A percentile compares a stretch with the other conserved stretches of the same genome.
Conservation (phyloP, 2,113 vertebrate species). For the Dendrocopos noguchii region DNA sequence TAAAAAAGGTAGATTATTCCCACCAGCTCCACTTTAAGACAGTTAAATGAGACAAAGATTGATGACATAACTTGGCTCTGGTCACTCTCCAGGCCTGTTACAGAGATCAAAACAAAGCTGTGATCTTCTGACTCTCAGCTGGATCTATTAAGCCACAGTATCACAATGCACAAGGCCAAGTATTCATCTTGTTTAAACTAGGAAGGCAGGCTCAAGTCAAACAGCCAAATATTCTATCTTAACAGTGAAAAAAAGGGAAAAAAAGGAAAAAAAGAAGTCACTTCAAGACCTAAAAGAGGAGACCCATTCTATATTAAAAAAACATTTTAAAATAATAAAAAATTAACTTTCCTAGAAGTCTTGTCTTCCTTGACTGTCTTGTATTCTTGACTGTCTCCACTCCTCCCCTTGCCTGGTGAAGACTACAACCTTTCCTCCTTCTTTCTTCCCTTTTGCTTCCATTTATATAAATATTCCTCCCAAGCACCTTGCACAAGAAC, state of each 20-base stretch:
- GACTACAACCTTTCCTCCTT: not conserved
- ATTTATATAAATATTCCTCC: not conserved
- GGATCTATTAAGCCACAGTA: not conserved
- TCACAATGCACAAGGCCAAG: not conserved
- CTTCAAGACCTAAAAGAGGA: not conserved
- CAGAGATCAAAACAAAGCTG: not conserved
- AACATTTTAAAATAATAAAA: not conserved
- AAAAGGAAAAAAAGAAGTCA: not conserved
- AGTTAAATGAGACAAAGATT: not conserved
- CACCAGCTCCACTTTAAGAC: not conserved
- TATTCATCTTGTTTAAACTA: not conserved
- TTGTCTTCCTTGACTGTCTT: not conserved
- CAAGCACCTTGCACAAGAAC: not conserved
- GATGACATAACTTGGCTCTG: not conserved
- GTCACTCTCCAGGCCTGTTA: not conserved
- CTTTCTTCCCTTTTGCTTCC: not conserved
- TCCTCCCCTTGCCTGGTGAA: not conserved
- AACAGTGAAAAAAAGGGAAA: not conserved
- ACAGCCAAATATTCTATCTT: not conserved
- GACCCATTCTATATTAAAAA: not conserved
- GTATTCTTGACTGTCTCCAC: not conserved
- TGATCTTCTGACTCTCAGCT: not conserved
- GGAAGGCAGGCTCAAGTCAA: not conserved
- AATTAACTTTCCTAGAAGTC: not conserved
- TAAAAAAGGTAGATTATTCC: not conserved